Evolutionary conservation across 2,797 vertebrate species (phyloP), one percentile per base, ranked within the genome.

Genomic region (Erpetoichthys calabaricus): DNA sequence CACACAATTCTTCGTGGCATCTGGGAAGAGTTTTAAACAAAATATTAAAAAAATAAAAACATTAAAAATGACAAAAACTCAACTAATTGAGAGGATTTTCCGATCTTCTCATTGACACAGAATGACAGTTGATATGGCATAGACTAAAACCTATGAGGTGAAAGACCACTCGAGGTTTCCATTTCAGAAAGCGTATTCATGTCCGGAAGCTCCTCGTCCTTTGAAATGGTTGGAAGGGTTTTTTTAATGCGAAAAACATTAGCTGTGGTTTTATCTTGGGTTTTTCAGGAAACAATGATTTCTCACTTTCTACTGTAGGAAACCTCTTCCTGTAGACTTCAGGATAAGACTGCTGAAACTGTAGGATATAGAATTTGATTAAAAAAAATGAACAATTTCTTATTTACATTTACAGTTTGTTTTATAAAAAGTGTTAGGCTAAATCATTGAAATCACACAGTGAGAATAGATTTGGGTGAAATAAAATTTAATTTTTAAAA

Each of bases 301-400:
- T 87, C 78, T 89, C 90, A 41, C 90, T 89, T 70, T 91, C 91
- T 60, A 88, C 83, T 2, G 90, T 94, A 59, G 94, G 94, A 75
- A 97, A 89, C 62, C 89, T 83, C 59, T 74, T 78, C 63, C 74
- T 84, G 70, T 94, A 98, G 53, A 92, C 81, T 56, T 92, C 91
- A 58, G 92, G 92, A 75, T 98, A 90, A 44, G 87, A 87, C 75
- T 85, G 94, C 87, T 95, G 91, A 78, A 98, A 98, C 94, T 98
- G 68, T 69, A 66, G 63, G 67, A 59, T 25, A 25, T 25, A 25
- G 25, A 25, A 25, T 42, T 62, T 53, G 58, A 50, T 57, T 46
- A 67, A 45, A 53, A 57, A 25, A 56, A 45, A 56, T 45, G 59
- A 7, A 43, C 60, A 47, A 7, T 62, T 55, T 57, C 7, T 3